Conservation (phyloP, 2,113 vertebrate genomes). For the Brachyhypopomus occidentalis region DNA sequence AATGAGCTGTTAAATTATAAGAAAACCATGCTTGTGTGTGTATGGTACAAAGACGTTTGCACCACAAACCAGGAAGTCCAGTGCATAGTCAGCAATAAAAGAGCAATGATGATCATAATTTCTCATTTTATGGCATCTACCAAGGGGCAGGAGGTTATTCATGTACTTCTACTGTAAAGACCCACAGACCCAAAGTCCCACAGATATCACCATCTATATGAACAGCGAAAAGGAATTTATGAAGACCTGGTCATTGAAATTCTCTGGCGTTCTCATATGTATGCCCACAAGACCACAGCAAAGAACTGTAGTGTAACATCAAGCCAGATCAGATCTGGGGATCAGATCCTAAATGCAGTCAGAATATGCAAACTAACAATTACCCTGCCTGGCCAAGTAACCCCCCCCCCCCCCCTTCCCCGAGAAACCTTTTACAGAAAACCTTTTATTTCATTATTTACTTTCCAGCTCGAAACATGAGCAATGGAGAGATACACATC, state of each 20-base stretch:
- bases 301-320: conserved; percentile 19
- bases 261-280: background rate
- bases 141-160: background rate
- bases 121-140: background rate
- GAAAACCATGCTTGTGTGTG: too few relatives aligned
- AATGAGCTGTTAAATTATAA: too few relatives aligned
- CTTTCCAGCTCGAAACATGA: conserved; percentile 29
- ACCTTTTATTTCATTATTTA: conserved; percentile 31
- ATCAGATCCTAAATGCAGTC: conserved; percentile 34
- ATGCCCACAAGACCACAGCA: conserved; percentile 10
- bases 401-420: background rate
- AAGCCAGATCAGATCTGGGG: conserved; percentile 27
- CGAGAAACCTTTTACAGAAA: too few relatives aligned
- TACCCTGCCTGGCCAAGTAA: too few relatives aligned
- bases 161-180: background rate
- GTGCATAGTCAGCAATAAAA: too few relatives aligned
- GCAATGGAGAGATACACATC: conserved; percentile 8
- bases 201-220: background rate
- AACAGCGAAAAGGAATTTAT: background rate
- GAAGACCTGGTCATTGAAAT: background rate
- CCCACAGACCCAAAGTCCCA: background rate
- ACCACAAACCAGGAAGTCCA: too few relatives aligned
- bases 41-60: too few relatives aligned
- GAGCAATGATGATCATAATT: background rate
- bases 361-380: too few relatives aligned